Percentiles rank a stretch among this genome's conserved stretches.
Conservation (phyloP, 1,140 invertebrate species). For the Thaumetopoea pityocampa region DNA sequence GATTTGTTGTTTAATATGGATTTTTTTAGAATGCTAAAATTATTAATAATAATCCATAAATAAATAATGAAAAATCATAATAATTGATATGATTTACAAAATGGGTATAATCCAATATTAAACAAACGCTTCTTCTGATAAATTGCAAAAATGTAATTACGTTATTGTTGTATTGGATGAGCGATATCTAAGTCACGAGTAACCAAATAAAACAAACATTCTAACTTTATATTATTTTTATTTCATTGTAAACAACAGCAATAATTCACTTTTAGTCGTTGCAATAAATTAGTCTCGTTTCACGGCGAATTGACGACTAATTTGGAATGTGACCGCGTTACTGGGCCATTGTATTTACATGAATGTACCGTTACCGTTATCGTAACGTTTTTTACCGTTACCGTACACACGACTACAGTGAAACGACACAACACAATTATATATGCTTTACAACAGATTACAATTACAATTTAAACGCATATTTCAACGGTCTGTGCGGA, state of each 20-base stretch:
- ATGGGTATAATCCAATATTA: no score
- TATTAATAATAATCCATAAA: no score
- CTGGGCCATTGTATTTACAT: conserved; percentile 51
- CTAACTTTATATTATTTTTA: conserved; percentile 61
- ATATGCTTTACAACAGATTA: conserved; percentile 21
- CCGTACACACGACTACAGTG: conserved; percentile 13
- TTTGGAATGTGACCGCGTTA: conserved; percentile 67
- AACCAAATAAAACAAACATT: conserved; percentile 30
- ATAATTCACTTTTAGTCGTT: conserved; percentile 52
- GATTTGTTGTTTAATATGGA: no score
- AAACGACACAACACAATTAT: conserved; percentile 41
- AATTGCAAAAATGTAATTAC: no score
- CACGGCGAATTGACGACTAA: conserved; percentile 39
- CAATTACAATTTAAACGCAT: conserved; percentile 33
- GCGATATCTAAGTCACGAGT: no score
- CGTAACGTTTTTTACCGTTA: no score
- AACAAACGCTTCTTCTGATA: no score
- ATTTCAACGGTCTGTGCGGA: conserved; percentile 23
- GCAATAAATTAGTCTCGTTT: conserved; percentile 35
- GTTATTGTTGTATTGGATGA: no score
- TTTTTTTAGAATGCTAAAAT: no score
- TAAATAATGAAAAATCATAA: conserved; percentile 19
- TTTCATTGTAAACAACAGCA: conserved; percentile 68
- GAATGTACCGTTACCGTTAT: no score
- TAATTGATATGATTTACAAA: no score